Evolutionary conservation across 2,888 invertebrate genomes (phyloP).

Genomic region (Laothoe populi): DNA sequence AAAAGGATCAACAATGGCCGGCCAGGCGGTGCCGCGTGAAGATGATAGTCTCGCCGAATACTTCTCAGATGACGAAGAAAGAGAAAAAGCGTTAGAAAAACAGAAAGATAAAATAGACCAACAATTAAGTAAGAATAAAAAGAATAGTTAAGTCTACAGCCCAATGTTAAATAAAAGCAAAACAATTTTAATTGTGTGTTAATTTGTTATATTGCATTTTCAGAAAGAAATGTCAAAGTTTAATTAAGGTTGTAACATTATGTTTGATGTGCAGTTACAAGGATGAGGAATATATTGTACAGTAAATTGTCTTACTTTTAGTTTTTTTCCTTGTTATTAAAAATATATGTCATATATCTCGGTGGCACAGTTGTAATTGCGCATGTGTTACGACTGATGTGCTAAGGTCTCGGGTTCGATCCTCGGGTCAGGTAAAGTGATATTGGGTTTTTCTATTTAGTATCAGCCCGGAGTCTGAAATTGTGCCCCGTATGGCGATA

Average conservation of each 20-base stretch:
- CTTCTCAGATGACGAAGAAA: conserved; percentile 81
- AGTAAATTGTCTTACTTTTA: too few relatives aligned
- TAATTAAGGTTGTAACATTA: neutral
- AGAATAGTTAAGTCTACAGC: conserved; percentile 55
- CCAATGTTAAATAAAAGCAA: conserved; percentile 45
- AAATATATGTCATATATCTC: too few relatives aligned
- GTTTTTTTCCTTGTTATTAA: neutral
- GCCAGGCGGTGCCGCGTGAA: conserved; percentile 57
- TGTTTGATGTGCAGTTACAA: neutral
- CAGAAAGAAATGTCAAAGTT: neutral
- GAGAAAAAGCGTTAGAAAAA: conserved; percentile 68
- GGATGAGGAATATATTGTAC: too few relatives aligned
- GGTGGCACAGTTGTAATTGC: too few relatives aligned
- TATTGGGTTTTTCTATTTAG: too few relatives aligned
- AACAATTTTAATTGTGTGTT: conserved; percentile 24
- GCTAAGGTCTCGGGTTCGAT: too few relatives aligned
- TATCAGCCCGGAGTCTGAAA: too few relatives aligned
- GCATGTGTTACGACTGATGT: too few relatives aligned
- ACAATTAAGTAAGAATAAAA: conserved; percentile 64
- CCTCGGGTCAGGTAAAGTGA: too few relatives aligned
- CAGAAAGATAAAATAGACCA: conserved; percentile 68
- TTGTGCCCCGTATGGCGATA: too few relatives aligned
- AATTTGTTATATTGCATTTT: too few relatives aligned
- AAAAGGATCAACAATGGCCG: conserved; percentile 66
- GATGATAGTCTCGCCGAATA: conserved; percentile 75